phyloP scores from a whole-genome alignment of 2,888 invertebrate genomes.

The Euplagia quadripunctaria region DNA sequence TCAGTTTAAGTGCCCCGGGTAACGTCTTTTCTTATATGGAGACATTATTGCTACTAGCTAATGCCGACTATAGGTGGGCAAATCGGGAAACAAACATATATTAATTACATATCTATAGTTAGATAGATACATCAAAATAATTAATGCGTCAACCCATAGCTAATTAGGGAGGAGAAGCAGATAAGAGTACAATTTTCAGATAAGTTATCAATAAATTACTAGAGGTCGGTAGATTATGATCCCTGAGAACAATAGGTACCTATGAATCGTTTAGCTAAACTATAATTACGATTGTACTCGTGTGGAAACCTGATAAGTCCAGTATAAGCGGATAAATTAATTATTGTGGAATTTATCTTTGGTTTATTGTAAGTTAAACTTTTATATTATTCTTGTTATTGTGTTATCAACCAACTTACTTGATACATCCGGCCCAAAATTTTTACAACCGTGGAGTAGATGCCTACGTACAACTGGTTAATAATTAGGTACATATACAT shows the following conservation, averaged over 20 bases:
- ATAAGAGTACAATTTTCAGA: constrained; percentile 33
- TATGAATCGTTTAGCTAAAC: background rate
- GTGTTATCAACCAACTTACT: background rate
- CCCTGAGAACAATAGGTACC: background rate
- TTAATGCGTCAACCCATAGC: background rate
- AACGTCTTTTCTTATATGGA: no score
- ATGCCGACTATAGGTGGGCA: no score
- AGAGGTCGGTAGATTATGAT: background rate
- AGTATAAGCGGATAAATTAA: background rate
- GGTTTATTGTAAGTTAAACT: background rate
- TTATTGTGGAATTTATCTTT: background rate
- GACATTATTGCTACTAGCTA: no score
- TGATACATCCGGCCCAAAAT: background rate
- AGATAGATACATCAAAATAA: no score
- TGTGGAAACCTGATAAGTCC: background rate
- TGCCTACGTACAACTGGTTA: no score
- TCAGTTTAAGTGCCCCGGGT: no score
- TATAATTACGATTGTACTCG: background rate
- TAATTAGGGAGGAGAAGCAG: background rate
- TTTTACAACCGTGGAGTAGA: no score
- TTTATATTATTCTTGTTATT: background rate
- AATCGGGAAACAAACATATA: no score
- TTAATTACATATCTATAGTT: no score
- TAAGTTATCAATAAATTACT: constrained; percentile 20
- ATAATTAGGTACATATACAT: no score